These are phyloP conservation scores for Drosophila lutescens DNA, from an alignment of 2,888 invertebrate species.

Conservation along the genomic window DNA sequence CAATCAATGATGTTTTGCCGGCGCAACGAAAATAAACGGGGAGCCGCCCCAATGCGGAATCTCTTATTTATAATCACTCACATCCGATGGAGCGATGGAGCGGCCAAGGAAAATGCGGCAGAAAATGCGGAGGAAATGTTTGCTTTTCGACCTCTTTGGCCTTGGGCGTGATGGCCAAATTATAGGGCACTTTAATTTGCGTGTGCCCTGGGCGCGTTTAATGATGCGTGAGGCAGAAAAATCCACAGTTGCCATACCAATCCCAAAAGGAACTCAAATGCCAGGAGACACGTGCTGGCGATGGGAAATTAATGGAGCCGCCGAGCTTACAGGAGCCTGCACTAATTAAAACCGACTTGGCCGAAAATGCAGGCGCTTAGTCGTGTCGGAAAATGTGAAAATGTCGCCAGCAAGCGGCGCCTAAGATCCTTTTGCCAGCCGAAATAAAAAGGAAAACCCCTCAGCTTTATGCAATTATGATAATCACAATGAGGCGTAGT, in stretches of 20 bases:
- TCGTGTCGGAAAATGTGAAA: conserved; percentile 25
- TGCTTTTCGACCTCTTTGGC: conserved; percentile 16
- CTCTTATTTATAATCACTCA: conserved; percentile 76
- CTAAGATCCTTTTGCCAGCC: conserved; percentile 3
- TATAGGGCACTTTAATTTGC: conserved; percentile 70
- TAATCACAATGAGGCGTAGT: conserved; percentile 71
- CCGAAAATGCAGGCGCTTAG: conserved; percentile 43
- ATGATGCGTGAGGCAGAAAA: conserved; percentile 68
- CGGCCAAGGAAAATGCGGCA: conserved; percentile 15
- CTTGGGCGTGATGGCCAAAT: conserved; percentile 48
- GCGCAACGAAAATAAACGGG: conserved; percentile 48
- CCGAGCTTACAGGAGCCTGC: conserved; percentile 20
- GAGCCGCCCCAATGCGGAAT: conserved; percentile 40
- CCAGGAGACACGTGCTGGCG: conserved; percentile 37
- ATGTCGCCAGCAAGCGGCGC: conserved; percentile 68
- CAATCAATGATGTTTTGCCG: conserved; percentile 63
- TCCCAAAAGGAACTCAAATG: conserved; percentile 2
- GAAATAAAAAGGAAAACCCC: neutral
- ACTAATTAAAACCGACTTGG: conserved; percentile 39
- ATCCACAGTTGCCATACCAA: neutral
- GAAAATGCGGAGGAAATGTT: conserved; percentile 21
- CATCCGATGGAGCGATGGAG: conserved; percentile 53
- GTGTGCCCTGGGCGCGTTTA: conserved; percentile 54
- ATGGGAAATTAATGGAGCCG: conserved; percentile 36
- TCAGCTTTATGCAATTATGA: conserved; percentile 75